These are phyloP conservation scores for Drosophila macrothrix DNA, from an alignment of 2,888 invertebrate species.

Conservation along the genomic window DNA sequence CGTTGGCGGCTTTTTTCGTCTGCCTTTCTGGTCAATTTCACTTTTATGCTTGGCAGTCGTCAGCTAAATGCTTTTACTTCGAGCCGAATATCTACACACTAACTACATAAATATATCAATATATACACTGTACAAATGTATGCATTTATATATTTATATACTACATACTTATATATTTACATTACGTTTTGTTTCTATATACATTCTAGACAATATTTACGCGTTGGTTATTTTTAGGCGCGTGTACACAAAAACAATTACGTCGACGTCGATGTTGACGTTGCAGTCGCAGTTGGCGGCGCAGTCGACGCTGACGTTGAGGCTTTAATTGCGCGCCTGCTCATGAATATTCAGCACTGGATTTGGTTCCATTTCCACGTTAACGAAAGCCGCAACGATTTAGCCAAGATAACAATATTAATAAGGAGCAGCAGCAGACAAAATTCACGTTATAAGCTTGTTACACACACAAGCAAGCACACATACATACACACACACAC, in stretches of 20 bases:
- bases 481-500: neutral
- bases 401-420: slow-evolving; percentile 33
- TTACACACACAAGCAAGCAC: neutral
- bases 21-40: slow-evolving; percentile 76
- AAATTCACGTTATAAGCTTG: neutral
- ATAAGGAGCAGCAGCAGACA: slow-evolving; percentile 10
- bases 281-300: slow-evolving; percentile 5
- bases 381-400: slow-evolving; percentile 26
- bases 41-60: slow-evolving; percentile 76
- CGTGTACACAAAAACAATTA: slow-evolving; percentile 68
- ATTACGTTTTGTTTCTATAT: slow-evolving; percentile 28
- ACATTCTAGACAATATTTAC: slow-evolving; percentile 65
- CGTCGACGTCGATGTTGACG: slow-evolving; percentile 15
- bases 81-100: slow-evolving; percentile 24
- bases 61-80: slow-evolving; percentile 67
- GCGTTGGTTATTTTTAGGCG: slow-evolving; percentile 70
- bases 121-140: slow-evolving; percentile 2
- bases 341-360: slow-evolving; percentile 51
- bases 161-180: slow-evolving; percentile 7
- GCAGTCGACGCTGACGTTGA: slow-evolving; percentile 18
- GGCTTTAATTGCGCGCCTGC: slow-evolving; percentile 50
- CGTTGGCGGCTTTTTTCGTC: slow-evolving; percentile 54
- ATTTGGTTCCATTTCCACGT: slow-evolving; percentile 24
- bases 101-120: slow-evolving; percentile 6
- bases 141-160: slow-evolving; percentile 8